Percentiles rank a stretch among this genome's conserved stretches.
These are phyloP conservation scores for Neogobius melanostomus DNA, from an alignment of 2,113 vertebrate genomes.

Conservation along the genomic window DNA sequence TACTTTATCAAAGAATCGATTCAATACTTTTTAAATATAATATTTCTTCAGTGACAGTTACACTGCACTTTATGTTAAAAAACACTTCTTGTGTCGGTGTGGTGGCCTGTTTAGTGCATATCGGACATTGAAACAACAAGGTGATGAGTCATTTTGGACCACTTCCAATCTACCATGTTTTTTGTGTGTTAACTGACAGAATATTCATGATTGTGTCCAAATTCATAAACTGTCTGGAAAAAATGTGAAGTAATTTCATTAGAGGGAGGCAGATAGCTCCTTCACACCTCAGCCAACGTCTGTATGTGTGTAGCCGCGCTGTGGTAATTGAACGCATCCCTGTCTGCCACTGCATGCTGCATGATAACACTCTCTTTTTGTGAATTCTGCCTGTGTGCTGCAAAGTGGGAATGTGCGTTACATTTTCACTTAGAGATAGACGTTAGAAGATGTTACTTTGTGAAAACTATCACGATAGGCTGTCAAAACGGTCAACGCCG, in stretches of 20 bases:
- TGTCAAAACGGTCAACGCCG: constrained; percentile 22
- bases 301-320: constrained; percentile 36
- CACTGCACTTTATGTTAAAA: too few relatives aligned
- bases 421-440: constrained; percentile 56
- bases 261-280: constrained; percentile 21
- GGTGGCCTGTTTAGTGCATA: not conserved
- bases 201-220: constrained; percentile 24
- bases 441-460: constrained; percentile 42
- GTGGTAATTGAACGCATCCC: constrained; percentile 28
- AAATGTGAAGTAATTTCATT: constrained; percentile 10
- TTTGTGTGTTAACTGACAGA: not conserved
- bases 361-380: constrained; percentile 38
- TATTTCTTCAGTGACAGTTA: too few relatives aligned
- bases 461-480: constrained; percentile 38
- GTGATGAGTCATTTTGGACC: not conserved
- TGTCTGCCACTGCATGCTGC: constrained; percentile 22
- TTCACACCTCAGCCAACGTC: constrained; percentile 28
- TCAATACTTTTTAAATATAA: too few relatives aligned
- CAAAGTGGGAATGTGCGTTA: constrained; percentile 40
- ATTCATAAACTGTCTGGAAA: constrained; percentile 15
- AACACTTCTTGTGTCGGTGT: too few relatives aligned
- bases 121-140: not conserved
- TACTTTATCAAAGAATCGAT: too few relatives aligned
- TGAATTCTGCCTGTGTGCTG: constrained; percentile 36
- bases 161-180: not conserved